Evolutionary conservation across 2,113 vertebrate species (phyloP), one percentile per base, ranked within the genome.

Genomic region (Bos taurus): DNA sequence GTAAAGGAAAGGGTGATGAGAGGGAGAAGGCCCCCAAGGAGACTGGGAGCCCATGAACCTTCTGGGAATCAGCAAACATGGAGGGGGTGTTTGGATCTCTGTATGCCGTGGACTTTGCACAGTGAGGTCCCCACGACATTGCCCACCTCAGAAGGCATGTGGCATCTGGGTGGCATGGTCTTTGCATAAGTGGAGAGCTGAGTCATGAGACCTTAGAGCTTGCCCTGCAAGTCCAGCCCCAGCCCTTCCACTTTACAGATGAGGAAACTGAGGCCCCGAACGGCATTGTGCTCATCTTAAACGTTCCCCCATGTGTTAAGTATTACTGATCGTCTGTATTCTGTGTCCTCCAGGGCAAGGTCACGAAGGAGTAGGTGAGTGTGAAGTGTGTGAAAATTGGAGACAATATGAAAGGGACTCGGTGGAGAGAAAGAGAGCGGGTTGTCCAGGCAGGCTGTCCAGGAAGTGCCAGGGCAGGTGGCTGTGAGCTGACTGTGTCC

Each of bases 401-500:
- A 64, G 40, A 67, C 1, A 4, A 33, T 17, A 36, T 17, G 71
- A 82, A 52, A 36, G 88, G 83, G 62, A 30, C 16, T 23, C 11
- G 17, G 15, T 36, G 26, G 67, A n/a, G 56, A 40, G 64, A 23
- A 59, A 43, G 23, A 26, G 64, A 48, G 25, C 0, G 2, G 15
- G 40, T 28, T 40, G 82, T 52, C 56, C 7, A 6, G 88, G 95
- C 6, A 33, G 71, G 74, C 60, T 80, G 33, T 7, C 52, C 52
- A 56, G 30, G 54, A 21, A 25, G 85, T 8, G 12, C 48, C 3
- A 52, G 77, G 60, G 30, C 46, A 71, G 36, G 25, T 40, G 82
- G 59, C 56, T 2, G 46, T 1, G 11, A 9, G 48, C 92, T 1
- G 3, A 28, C 26, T 5, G 12, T 6, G 48, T 2, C 2, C n/a